These are phyloP conservation scores for Euthynnus affinis DNA, from an alignment of 2,797 vertebrate genomes.

Conservation along the genomic window DNA sequence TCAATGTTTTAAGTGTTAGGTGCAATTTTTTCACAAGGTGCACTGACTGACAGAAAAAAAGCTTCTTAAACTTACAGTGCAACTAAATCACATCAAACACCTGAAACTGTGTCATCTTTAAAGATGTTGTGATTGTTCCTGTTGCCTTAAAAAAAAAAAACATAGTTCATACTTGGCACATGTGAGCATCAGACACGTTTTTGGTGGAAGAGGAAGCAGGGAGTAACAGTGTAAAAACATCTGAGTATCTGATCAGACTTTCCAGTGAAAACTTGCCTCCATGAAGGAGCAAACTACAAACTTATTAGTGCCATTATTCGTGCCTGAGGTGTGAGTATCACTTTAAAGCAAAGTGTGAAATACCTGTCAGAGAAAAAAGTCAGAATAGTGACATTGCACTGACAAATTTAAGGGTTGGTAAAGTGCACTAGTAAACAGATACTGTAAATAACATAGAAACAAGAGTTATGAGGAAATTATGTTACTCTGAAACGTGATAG, in stretches of 20 bases:
- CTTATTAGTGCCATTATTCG: constrained; percentile 20
- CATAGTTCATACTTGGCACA: constrained; percentile 6
- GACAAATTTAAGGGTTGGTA: constrained; percentile 2
- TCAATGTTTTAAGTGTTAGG: neutral
- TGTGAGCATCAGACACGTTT: neutral
- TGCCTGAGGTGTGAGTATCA: neutral
- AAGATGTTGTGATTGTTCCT: neutral
- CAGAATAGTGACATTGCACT: neutral
- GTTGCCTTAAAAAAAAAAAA: neutral
- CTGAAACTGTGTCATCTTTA: neutral
- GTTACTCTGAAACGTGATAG: neutral
- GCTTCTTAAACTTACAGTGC: neutral
- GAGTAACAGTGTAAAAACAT: neutral
- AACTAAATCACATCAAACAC: neutral
- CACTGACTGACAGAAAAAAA: neutral
- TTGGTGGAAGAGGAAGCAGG: neutral
- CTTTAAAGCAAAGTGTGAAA: constrained; percentile 10
- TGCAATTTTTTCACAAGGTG: neutral
- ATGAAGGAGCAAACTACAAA: constrained; percentile 2
- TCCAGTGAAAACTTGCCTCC: neutral
- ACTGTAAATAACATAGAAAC: neutral
- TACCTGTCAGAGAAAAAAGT: neutral
- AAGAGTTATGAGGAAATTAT: neutral
- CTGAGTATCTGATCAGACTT: neutral
- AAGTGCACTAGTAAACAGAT: constrained; percentile 19